These are phyloP conservation scores for Anagyrus pseudococci DNA, from an alignment of 2,888 invertebrate genomes.

Conservation along the genomic window DNA sequence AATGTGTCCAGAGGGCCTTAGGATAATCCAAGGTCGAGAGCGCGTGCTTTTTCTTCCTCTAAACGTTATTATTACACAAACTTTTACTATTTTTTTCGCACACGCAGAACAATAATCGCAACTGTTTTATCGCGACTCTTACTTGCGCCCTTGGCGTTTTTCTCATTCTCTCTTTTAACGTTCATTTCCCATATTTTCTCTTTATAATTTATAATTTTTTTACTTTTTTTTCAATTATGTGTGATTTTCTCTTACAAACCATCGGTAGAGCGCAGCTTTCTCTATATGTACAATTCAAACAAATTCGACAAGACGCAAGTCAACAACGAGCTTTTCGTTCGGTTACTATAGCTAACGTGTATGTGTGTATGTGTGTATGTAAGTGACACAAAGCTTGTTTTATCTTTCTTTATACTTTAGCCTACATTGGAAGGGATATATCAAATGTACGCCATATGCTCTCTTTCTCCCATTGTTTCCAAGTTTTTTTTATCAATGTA, in stretches of 20 bases:
- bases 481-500: slow-evolving; percentile 6
- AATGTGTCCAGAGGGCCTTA: slow-evolving; percentile 18
- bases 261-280: slow-evolving; percentile 31
- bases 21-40: slow-evolving; percentile 28
- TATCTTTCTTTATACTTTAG: slow-evolving; percentile 5
- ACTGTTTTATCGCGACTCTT: slow-evolving; percentile 6
- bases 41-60: slow-evolving; percentile 25
- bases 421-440: slow-evolving; percentile 35
- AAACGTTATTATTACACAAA: slow-evolving; percentile 23
- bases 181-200: slow-evolving; percentile 29
- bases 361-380: slow-evolving; percentile 11
- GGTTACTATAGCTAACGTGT: slow-evolving; percentile 12
- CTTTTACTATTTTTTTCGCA: no score
- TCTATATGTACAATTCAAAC: slow-evolving; percentile 40
- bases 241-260: slow-evolving; percentile 25
- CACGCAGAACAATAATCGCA: slow-evolving; percentile 20
- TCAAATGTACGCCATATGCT: slow-evolving; percentile 12
- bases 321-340: slow-evolving; percentile 33
- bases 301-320: slow-evolving; percentile 35
- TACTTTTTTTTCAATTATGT: slow-evolving; percentile 18
- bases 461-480: slow-evolving; percentile 24
- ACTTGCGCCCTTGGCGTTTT: slow-evolving; percentile 27
- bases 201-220: no score
- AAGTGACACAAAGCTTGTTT: slow-evolving; percentile 26
- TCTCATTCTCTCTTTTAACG: slow-evolving; percentile 20